Conservation (phyloP, 2,797 vertebrate genomes). For the Chiloscyllium punctatum region DNA sequence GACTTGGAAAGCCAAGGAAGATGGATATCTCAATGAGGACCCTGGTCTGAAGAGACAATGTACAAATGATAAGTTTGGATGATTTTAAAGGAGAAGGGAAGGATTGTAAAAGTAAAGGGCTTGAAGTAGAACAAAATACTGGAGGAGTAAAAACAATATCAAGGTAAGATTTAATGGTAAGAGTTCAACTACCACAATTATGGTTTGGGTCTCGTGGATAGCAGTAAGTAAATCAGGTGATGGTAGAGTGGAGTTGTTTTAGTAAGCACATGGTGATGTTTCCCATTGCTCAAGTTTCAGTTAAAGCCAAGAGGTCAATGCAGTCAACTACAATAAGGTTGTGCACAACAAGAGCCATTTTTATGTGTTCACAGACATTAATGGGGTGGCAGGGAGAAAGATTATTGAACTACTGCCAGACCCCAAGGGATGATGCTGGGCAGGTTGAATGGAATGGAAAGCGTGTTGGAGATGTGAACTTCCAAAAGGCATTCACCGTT, state of each 20-base stretch:
- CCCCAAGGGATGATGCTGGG: not conserved
- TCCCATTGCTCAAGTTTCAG: not conserved
- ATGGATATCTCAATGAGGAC: not conserved
- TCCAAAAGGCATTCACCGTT: not conserved
- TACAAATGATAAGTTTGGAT: not conserved
- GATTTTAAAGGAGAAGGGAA: not conserved
- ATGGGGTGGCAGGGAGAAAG: not conserved
- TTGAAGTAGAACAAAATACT: not conserved
- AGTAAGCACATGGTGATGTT: not conserved
- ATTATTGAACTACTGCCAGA: not conserved
- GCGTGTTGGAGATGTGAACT: not conserved
- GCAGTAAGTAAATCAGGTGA: not conserved
- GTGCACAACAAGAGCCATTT: not conserved
- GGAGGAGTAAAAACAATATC: not conserved
- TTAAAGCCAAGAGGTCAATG: not conserved
- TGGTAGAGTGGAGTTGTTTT: not conserved
- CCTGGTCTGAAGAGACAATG: too few species aligned
- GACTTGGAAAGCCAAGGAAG: not conserved
- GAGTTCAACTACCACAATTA: not conserved
- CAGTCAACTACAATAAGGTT: not conserved
- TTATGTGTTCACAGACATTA: not conserved
- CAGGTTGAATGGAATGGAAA: too few species aligned
- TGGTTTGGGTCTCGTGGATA: not conserved
- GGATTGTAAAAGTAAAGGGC: not conserved
- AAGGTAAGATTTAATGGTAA: not conserved